Evolutionary conservation across 2,797 vertebrate species (phyloP).

Genomic region (Scomberomorus guttatus): DNA sequence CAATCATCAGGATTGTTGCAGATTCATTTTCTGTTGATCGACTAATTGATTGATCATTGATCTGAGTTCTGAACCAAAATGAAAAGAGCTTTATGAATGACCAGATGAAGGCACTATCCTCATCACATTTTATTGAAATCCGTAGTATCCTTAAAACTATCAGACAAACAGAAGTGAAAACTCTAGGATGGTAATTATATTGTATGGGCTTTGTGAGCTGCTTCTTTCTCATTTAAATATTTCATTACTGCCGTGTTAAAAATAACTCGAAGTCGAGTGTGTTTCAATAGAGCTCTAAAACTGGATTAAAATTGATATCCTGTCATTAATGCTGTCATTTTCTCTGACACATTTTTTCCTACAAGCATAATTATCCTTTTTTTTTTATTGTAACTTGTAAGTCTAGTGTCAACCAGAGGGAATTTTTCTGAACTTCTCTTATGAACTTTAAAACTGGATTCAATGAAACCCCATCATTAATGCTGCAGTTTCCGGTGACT

Average conservation of each 20-base stretch:
- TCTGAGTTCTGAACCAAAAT: too few relatives aligned
- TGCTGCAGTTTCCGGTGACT: background rate
- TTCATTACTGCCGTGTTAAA: slow-evolving; percentile 36
- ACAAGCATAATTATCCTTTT: background rate
- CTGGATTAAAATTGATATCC: slow-evolving; percentile 16
- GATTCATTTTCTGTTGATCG: too few relatives aligned
- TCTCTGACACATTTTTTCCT: slow-evolving; percentile 8
- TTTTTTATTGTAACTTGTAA: slow-evolving; percentile 6
- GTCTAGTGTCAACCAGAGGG: background rate
- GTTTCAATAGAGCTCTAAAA: slow-evolving; percentile 22
- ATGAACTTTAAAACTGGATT: slow-evolving; percentile 17
- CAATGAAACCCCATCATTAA: slow-evolving; percentile 15
- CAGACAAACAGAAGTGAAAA: background rate
- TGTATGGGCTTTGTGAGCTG: background rate
- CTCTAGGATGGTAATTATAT: background rate
- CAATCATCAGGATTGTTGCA: too few relatives aligned
- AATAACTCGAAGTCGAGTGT: slow-evolving; percentile 12
- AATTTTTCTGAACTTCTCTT: background rate
- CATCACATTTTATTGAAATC: background rate
- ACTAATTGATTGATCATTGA: too few relatives aligned
- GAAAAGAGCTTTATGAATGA: too few relatives aligned
- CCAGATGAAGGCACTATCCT: background rate
- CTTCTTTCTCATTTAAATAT: slow-evolving; percentile 45
- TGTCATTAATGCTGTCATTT: slow-evolving; percentile 23
- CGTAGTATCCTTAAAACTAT: background rate